Base-by-base conservation (phyloP, 1,140 invertebrate genomes). In the Zaprionus taronus region DNA sequence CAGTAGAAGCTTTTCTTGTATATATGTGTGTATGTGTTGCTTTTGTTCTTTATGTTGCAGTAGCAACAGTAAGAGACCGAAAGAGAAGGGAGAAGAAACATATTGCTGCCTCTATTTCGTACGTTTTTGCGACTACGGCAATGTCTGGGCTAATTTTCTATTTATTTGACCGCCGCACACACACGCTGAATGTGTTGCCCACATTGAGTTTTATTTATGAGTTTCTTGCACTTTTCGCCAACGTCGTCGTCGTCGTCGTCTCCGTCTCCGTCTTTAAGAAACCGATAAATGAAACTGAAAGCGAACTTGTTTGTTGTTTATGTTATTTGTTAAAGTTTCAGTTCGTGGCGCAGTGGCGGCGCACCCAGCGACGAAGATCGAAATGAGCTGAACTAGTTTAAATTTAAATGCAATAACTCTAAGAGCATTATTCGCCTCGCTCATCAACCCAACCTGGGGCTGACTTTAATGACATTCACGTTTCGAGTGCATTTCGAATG, bases 101-200 rank as follows among this genome's bases (percentile, higher is more conserved):
- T 64, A 57, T 75, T 71, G 68, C 55, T 49, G 74, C 55, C 82
- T 83, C 47, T 87, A 79, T 76, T 82, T 85, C 47, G 79, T 85
- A 76, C 74, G 73, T 71, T 83, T 66, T 85, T 79, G 74, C 73
- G 75, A 62, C 79, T 85, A 67, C 38, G 76, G 62, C 77, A 82
- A 81, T 89, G 84, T 90, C 84, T 87, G 85, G 81, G 84, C 84
- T 87, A 87, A 87, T 87, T 87, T 87, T 87, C 84, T 89, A 87
- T 87, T 87, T 87, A 89, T 87, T 87, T 90, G 84, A 89, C 84
- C 84, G 73, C 84, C 84, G 73, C 84, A 87, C 82, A 80, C 36
- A 47, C 41, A 47, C 15, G 38, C 41, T 47, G 15, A 24, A 51
- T 51, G 47, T 34, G 57, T 61, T 44, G 51, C 65, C 53, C 78